Evolutionary conservation across 2,888 invertebrate genomes (phyloP), one percentile per base, ranked within the genome.

Genomic region (Apodemia zela): DNA sequence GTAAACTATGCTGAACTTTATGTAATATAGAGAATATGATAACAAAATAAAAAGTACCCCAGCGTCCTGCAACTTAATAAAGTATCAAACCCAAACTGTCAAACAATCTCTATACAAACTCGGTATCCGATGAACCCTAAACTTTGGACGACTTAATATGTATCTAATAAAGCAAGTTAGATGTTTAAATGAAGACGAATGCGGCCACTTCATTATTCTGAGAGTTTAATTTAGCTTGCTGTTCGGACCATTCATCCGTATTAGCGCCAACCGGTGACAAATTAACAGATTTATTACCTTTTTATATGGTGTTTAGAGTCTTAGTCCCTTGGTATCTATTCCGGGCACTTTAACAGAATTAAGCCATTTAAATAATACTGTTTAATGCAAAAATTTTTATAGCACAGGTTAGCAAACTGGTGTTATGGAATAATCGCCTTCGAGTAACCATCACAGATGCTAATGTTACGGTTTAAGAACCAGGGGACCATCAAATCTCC

Each of bases 151-250:
- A 79, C 78, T 79, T 80, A 77, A 82, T 82, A 79, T 77, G 76
- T 75, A 77, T 78, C 84, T 82, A 84, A 81, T 82, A 85, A 83
- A 84, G 68, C 64, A 67, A 70, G 75, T 75, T 79, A 76, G 72
- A 74, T 74, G 73, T 71, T 72, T 74, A 89, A 89, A 90, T 89
- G 79, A 84, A 89, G 90, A 90, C 75, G 79, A 88, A 90, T 89
- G 87, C 71, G 78, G 72, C 78, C 87, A 84, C 82, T 89, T 87
- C 83, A 84, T 88, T 89, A 86, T 80, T 79, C 79, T 71, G 77
- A 71, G 79, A 84, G 84, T 87, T 88, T 90, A 88, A 89, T 89
- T 88, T 84, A 74, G 80, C 77, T 71, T 73, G 74, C 73, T 73
- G 74, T 82, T 85, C 77, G 74, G 78, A 75, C 82, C 86, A 88